Evolutionary conservation across 2,113 vertebrate species (phyloP), one percentile per base, ranked within the genome.

Genomic region (Sterrhoptilus dennistouni): DNA sequence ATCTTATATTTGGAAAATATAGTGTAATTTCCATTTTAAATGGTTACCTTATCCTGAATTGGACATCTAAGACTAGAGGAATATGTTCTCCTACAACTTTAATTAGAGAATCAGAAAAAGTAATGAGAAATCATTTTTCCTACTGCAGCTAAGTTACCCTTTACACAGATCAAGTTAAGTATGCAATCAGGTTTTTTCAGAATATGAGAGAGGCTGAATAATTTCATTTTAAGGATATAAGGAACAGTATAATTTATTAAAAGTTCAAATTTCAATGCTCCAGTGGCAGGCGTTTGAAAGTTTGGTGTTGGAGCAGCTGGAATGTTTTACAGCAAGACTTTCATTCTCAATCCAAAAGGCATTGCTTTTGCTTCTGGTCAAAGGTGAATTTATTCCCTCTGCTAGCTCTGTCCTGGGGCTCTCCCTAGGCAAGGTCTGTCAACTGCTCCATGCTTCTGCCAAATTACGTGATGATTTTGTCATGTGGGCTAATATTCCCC

Each of bases 381-480:
- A 96, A 96, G 90, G 95, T 96, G 96, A 96, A 93, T 81, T 90
- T 97, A 92, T 95, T 97, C 97, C 95, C 93, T 89, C 90, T 94
- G 95, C 84, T 96, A 72, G 91, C 72, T 94, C 91, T 95, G 80
- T 97, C 95, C 94, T 7, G 36, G 86, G 95, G 94, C 93, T 94
- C 92, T 97, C 90, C 80, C 81, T 82, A 90, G 96, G 95, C 93
- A 93, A 61, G 57, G 15, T 91, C 90, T 96, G 95, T 97, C 96
- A 96, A 83, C 81, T 96, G 71, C 52, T 82, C 87, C 93, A 61
- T 76, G 87, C 93, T 94, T 96, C 93, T 97, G 88, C 88, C 95
- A 96, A 95, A 97, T 93, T 97, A 89, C 42, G 5, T 70, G 89
- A 96, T 97, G 92, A 85, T 92, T 97, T 96, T 95, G 83, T 97